A percentile compares a stretch with the other conserved stretches of the same genome.
phyloP scores from a whole-genome alignment of 2,797 vertebrate species.

The Bovichtus diacanthus region DNA sequence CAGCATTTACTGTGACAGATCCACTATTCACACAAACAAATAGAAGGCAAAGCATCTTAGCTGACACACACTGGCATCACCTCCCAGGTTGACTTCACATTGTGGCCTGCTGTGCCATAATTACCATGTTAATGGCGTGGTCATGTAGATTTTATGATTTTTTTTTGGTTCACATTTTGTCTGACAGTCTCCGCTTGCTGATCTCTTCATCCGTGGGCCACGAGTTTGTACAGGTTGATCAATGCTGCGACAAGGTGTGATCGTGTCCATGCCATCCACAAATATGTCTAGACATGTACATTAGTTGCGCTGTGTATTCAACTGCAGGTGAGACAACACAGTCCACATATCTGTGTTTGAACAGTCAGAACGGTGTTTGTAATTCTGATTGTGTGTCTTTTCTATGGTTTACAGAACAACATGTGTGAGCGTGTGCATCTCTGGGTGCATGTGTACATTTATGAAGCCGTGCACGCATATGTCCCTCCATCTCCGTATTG shows the following conservation, averaged over 20 bases:
- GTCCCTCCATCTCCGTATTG: constrained; percentile 48
- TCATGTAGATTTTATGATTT: constrained; percentile 11
- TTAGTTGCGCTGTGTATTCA: constrained; percentile 23
- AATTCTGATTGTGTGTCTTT: constrained; percentile 13
- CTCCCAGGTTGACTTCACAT: constrained; percentile 32
- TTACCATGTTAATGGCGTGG: constrained; percentile 41
- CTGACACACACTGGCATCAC: constrained; percentile 25
- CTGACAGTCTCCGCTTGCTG: constrained; percentile 8
- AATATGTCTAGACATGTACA: constrained; percentile 33
- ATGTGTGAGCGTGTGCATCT: constrained; percentile 8
- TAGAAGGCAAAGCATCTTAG: constrained; percentile 1
- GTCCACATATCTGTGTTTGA: constrained; percentile 51
- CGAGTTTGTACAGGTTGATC: constrained; percentile 11
- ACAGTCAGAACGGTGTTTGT: constrained; percentile 43
- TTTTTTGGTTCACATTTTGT: constrained; percentile 29
- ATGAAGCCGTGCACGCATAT: constrained; percentile 28
- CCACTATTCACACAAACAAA: constrained; percentile 62
- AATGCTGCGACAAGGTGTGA: background rate
- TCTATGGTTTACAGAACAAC: constrained; percentile 7
- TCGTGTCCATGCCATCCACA: constrained; percentile 21
- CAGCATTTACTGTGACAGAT: constrained; percentile 58
- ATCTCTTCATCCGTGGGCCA: constrained; percentile 22
- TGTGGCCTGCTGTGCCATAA: constrained; percentile 9
- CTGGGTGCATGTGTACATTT: constrained; percentile 30
- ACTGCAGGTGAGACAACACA: constrained; percentile 38